Conservation (phyloP, 2,888 invertebrate genomes). For the Erpobdella octoculata region DNA sequence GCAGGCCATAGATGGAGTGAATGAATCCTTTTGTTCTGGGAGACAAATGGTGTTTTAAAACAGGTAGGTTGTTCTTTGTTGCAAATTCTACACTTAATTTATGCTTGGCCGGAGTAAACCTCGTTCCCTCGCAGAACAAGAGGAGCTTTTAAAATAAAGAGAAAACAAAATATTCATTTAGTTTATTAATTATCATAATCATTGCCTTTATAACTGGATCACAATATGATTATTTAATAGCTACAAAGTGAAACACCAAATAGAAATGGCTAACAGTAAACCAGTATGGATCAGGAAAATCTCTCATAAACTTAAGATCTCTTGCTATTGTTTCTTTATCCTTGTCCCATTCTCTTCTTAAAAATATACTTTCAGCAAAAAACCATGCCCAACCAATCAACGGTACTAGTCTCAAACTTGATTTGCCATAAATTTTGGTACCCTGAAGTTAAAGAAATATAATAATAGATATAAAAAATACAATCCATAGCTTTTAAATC, state of each 20-base stretch:
- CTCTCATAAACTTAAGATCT: conserved; percentile 72
- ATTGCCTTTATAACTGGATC: background rate
- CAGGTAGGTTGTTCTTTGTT: conserved; percentile 71
- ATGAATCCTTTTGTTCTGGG: conserved; percentile 92
- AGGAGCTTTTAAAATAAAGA: conserved; percentile 59
- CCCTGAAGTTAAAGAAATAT: conserved; percentile 58
- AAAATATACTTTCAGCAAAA: conserved; percentile 85
- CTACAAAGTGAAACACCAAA: background rate
- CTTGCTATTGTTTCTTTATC: conserved; percentile 73
- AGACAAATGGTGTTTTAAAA: conserved; percentile 77
- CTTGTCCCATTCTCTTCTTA: conserved; percentile 66
- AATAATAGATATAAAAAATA: background rate
- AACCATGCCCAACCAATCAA: conserved; percentile 92
- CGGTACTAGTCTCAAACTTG: conserved; percentile 79
- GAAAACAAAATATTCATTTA: background rate
- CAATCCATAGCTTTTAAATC: background rate
- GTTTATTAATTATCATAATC: background rate
- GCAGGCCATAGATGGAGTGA: conserved; percentile 72
- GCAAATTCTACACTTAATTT: conserved; percentile 80
- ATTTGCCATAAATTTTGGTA: conserved; percentile 89
- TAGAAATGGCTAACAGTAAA: conserved; percentile 68
- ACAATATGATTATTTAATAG: background rate
- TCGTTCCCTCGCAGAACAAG: conserved; percentile 84
- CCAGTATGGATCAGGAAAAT: conserved; percentile 66
- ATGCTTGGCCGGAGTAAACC: conserved; percentile 79